These are phyloP conservation scores for Octopus sinensis DNA, from an alignment of 1,140 invertebrate species.

Conservation along the genomic window DNA sequence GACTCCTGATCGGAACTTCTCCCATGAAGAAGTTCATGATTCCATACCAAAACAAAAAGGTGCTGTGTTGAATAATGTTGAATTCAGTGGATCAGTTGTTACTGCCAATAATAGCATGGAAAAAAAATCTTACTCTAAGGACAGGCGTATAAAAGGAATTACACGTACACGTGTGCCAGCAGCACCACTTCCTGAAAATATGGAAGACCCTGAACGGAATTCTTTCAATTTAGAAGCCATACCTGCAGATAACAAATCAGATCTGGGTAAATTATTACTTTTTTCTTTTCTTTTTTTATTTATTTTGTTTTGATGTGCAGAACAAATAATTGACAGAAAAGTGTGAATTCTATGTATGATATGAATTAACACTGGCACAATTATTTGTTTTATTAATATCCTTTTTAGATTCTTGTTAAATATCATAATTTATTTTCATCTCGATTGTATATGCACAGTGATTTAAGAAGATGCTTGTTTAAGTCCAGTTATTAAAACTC, in stretches of 20 bases:
- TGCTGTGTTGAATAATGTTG: not conserved
- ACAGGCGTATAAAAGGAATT: slow-evolving; percentile 26
- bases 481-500: too few relatives aligned
- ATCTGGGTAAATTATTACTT: not conserved
- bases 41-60: not conserved
- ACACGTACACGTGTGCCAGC: slow-evolving; percentile 10
- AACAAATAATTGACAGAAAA: too few relatives aligned
- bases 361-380: too few relatives aligned
- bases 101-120: slow-evolving; percentile 36
- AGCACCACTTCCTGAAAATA: not conserved
- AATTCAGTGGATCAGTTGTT: slow-evolving; percentile 23
- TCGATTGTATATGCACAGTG: too few relatives aligned
- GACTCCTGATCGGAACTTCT: slow-evolving; percentile 7
- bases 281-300: too few relatives aligned
- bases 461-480: too few relatives aligned
- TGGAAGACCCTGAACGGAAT: not conserved
- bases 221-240: not conserved
- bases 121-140: slow-evolving; percentile 34
- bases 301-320: too few relatives aligned
- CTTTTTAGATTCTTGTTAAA: too few relatives aligned
- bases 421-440: too few relatives aligned
- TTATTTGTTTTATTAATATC: too few relatives aligned
- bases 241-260: slow-evolving; percentile 7
- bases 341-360: too few relatives aligned
- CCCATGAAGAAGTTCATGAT: not conserved